A percentile compares a stretch with the other conserved stretches of the same genome.
phyloP scores from a whole-genome alignment of 2,797 vertebrate genomes.

The Harpagifer antarcticus region DNA sequence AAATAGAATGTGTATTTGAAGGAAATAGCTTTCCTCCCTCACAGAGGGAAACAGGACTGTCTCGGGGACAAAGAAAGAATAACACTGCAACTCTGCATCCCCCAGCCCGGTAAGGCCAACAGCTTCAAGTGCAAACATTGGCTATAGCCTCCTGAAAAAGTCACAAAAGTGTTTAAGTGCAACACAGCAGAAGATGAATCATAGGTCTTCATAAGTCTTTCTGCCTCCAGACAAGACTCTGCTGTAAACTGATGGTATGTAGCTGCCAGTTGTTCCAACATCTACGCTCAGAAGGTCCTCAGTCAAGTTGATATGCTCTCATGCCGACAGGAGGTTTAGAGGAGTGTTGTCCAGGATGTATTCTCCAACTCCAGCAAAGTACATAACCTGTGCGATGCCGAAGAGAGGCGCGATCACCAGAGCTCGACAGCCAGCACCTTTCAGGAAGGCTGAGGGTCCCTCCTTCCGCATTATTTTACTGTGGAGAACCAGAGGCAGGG shows the following conservation, averaged over 20 bases:
- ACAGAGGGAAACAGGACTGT: slow-evolving; percentile 78
- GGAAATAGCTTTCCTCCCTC: slow-evolving; percentile 73
- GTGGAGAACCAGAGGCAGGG: slow-evolving; percentile 29
- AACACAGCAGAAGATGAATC: slow-evolving; percentile 57
- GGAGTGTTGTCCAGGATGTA: slow-evolving; percentile 84
- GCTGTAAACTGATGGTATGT: slow-evolving; percentile 61
- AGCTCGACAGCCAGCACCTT: slow-evolving; percentile 87
- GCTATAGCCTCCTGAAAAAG: slow-evolving; percentile 56
- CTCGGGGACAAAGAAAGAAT: slow-evolving; percentile 47
- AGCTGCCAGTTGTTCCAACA: slow-evolving; percentile 70
- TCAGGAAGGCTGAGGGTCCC: slow-evolving; percentile 88
- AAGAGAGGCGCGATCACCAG: slow-evolving; percentile 90
- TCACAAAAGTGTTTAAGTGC: slow-evolving; percentile 75
- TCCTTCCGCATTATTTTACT: slow-evolving; percentile 88
- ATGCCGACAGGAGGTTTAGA: slow-evolving; percentile 72
- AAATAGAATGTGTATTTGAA: slow-evolving; percentile 23
- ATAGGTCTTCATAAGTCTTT: slow-evolving; percentile 14
- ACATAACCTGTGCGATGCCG: slow-evolving; percentile 90
- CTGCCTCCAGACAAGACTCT: slow-evolving; percentile 21
- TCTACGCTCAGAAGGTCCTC: slow-evolving; percentile 17
- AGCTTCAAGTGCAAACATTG: slow-evolving; percentile 74
- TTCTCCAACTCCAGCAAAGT: slow-evolving; percentile 88
- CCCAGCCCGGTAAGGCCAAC: slow-evolving; percentile 55
- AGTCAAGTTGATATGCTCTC: not conserved
- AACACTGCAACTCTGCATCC: slow-evolving; percentile 53